Percentiles rank a stretch among this genome's conserved stretches.
phyloP scores from a whole-genome alignment of 2,888 invertebrate species.

The Ormyrus pomaceus region DNA sequence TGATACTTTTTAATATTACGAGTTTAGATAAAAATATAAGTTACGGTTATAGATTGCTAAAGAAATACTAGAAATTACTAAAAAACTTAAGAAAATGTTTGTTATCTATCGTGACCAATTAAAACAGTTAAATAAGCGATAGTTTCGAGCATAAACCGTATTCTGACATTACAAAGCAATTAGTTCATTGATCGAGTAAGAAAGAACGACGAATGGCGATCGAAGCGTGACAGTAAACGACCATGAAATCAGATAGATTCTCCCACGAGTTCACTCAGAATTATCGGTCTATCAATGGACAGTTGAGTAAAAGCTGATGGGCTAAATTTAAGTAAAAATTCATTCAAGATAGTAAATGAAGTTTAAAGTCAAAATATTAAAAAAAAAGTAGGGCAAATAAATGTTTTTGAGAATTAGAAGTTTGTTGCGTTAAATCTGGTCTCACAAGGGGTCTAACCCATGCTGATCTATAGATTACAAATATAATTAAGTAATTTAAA shows the following conservation, averaged over 20 bases:
- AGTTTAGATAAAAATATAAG: too few species aligned
- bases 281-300: slow-evolving; percentile 39
- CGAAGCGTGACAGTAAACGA: slow-evolving; percentile 69
- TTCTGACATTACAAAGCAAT: slow-evolving; percentile 62
- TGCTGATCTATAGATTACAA: too few species aligned
- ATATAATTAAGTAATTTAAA: too few species aligned
- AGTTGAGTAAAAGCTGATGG: slow-evolving; percentile 36
- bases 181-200: slow-evolving; percentile 62
- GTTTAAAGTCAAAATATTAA: not conserved
- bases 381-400: too few species aligned
- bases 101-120: too few species aligned
- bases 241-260: slow-evolving; percentile 69
- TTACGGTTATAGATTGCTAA: too few species aligned
- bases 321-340: slow-evolving; percentile 25
- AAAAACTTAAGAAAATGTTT: too few species aligned
- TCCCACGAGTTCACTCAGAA: slow-evolving; percentile 63
- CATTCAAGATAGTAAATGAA: slow-evolving; percentile 31
- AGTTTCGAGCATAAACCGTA: slow-evolving; percentile 16
- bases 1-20: too few species aligned
- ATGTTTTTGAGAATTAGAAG: too few species aligned
- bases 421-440: too few species aligned
- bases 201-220: slow-evolving; percentile 61
- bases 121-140: not conserved
- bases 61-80: too few species aligned
- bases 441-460: too few species aligned